Percentiles rank a stretch among this genome's conserved stretches.
Conservation (phyloP, 2,888 invertebrate genomes). For the Nebria salina region DNA sequence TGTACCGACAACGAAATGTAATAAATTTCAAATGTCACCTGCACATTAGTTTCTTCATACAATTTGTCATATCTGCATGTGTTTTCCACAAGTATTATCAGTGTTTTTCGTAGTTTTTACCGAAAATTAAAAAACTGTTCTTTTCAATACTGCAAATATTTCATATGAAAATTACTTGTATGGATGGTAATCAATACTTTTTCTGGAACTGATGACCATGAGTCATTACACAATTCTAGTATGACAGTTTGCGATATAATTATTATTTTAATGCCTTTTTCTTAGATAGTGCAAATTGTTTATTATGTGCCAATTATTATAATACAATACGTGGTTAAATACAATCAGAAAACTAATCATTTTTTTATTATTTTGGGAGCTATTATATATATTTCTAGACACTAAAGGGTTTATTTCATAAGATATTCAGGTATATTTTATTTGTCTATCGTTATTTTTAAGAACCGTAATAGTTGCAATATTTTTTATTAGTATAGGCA, state of each 20-base stretch:
- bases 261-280: slow-evolving; percentile 5
- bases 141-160: neutral
- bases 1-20: neutral
- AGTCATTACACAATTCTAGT: slow-evolving; percentile 41
- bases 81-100: neutral
- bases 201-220: slow-evolving; percentile 46
- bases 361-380: too few species aligned
- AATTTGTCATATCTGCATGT: neutral
- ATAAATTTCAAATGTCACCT: slow-evolving; percentile 37
- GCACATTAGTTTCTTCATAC: slow-evolving; percentile 6
- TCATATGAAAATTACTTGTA: slow-evolving; percentile 22
- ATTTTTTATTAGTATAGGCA: too few species aligned
- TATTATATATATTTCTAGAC: too few species aligned
- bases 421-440: too few species aligned
- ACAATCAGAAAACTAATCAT: too few species aligned
- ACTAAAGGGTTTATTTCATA: too few species aligned
- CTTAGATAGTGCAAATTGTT: neutral
- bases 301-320: too few species aligned
- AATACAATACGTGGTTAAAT: too few species aligned
- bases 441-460: too few species aligned
- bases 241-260: slow-evolving; percentile 28
- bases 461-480: too few species aligned
- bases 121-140: neutral
- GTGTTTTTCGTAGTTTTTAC: neutral
- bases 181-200: slow-evolving; percentile 43